phyloP scores from a whole-genome alignment of 2,113 vertebrate species.

The Bungarus multicinctus region DNA sequence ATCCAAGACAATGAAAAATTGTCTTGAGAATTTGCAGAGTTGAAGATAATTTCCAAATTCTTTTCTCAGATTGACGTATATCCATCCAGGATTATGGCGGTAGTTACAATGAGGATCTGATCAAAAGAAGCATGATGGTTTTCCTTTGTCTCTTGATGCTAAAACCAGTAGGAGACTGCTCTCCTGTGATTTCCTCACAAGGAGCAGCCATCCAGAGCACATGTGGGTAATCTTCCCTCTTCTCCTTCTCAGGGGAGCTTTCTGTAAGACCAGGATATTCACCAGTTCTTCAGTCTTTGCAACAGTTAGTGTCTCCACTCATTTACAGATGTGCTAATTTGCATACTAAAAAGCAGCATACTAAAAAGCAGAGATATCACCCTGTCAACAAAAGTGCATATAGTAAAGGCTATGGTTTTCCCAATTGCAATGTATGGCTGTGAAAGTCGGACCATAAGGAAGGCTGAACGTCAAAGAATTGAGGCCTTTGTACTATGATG shows the following conservation, averaged over 20 bases:
- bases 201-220: background rate
- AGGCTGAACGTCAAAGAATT: too few relatives aligned
- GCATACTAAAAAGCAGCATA: too few relatives aligned
- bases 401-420: too few relatives aligned
- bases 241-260: background rate
- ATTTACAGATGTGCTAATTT: background rate
- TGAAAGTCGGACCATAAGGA: too few relatives aligned
- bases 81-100: background rate
- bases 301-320: background rate
- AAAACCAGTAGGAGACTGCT: background rate
- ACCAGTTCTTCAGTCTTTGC: background rate
- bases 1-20: background rate
- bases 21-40: background rate
- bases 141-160: background rate
- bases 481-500: too few relatives aligned
- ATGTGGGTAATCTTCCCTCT: background rate
- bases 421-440: too few relatives aligned
- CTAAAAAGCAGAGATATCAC: too few relatives aligned
- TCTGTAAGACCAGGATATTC: background rate
- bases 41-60: background rate
- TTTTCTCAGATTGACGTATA: background rate
- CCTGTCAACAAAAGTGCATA: too few relatives aligned
- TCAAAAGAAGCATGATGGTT: background rate
- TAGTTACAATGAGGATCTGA: background rate
- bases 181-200: background rate